A percentile compares a stretch with the other conserved stretches of the same genome.
phyloP scores from a whole-genome alignment of 2,797 vertebrate species.

The Trachops cirrhosus region DNA sequence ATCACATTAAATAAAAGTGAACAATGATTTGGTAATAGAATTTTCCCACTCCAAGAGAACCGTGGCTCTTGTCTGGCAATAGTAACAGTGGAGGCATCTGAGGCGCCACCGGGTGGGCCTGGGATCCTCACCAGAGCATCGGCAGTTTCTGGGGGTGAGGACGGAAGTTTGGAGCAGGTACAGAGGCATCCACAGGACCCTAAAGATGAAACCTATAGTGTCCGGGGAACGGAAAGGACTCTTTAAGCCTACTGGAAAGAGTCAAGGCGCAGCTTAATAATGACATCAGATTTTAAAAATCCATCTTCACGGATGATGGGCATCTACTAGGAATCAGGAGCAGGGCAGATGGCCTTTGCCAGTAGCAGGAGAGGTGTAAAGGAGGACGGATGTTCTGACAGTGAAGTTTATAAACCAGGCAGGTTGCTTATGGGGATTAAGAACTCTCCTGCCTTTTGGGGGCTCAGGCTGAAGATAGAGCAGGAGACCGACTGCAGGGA shows the following conservation, averaged over 20 bases:
- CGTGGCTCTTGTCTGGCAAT: not conserved
- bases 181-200: not conserved
- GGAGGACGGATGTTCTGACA: not conserved
- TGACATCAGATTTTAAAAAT: not conserved
- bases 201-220: not conserved
- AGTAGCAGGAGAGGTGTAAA: not conserved
- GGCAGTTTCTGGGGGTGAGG: not conserved
- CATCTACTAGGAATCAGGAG: not conserved
- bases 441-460: not conserved
- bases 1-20: constrained; percentile 30
- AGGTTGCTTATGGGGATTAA: not conserved
- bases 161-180: not conserved
- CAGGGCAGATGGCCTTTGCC: not conserved
- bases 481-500: not conserved
- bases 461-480: not conserved
- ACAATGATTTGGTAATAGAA: not conserved
- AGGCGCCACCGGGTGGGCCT: not conserved
- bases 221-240: not conserved
- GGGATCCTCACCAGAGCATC: not conserved
- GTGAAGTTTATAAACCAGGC: not conserved
- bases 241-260: not conserved
- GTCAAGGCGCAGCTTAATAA: not conserved
- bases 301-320: not conserved
- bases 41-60: not conserved
- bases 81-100: not conserved